Conservation (phyloP, 53 echinoderm and acorn worm species). For the Patiria pectinifera region DNA sequence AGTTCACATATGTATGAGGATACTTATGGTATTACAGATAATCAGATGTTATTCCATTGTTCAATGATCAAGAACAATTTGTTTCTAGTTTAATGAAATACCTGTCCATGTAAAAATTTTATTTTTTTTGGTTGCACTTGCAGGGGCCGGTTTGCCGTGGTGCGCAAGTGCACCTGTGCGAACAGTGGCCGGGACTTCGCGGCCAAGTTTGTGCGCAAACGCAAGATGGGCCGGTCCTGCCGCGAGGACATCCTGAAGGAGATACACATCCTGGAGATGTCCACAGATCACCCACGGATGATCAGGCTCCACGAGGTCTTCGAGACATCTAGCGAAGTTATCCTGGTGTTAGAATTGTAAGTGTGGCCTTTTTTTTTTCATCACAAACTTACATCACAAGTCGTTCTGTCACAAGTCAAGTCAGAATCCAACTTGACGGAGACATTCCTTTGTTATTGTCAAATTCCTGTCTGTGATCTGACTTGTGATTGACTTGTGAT, state of each 20-base stretch:
- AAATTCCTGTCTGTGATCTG: too few species aligned
- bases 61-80: not conserved
- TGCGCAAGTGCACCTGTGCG: conserved; percentile 89
- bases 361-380: conserved; percentile 28
- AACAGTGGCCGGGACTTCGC: conserved; percentile 80
- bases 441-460: too few species aligned
- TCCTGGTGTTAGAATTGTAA: conserved; percentile 98
- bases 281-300: conserved; percentile 80
- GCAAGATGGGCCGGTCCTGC: conserved; percentile 94
- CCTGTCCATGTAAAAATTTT: not conserved
- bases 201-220: conserved; percentile 94
- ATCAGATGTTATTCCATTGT: not conserved
- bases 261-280: conserved; percentile 94
- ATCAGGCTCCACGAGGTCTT: conserved; percentile 92
- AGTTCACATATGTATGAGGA: too few species aligned
- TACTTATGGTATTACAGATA: not conserved
- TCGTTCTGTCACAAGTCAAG: too few species aligned
- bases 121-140: not conserved
- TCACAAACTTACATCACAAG: too few species aligned
- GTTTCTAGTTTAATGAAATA: not conserved
- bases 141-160: conserved; percentile 97
- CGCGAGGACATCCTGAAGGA: conserved; percentile 96
- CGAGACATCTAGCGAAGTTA: conserved; percentile 88
- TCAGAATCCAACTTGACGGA: too few species aligned
- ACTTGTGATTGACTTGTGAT: too few species aligned